Conservation (phyloP, 2,888 invertebrate species). For the Apamea crenata region DNA sequence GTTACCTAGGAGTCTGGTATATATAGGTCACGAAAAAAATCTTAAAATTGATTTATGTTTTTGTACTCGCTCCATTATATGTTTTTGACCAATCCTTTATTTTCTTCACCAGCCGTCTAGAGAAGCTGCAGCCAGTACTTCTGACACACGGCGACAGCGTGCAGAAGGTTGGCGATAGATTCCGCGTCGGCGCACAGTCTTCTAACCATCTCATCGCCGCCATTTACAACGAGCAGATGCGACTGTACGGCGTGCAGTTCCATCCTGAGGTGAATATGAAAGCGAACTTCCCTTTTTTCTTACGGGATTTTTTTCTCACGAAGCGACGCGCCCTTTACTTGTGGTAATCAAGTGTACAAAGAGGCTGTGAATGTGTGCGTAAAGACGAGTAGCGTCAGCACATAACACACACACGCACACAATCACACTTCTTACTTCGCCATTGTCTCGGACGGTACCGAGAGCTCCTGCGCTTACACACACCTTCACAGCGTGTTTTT, state of each 20-base stretch:
- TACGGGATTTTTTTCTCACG: not conserved
- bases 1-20: too few species aligned
- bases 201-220: constrained; percentile 95
- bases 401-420: too few species aligned
- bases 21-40: not conserved
- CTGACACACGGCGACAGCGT: constrained; percentile 99
- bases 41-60: too few species aligned
- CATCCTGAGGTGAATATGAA: constrained; percentile 90
- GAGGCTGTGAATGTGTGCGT: not conserved
- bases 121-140: constrained; percentile 96
- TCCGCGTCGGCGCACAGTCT: constrained; percentile 96
- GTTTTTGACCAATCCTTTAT: not conserved
- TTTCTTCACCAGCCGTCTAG: constrained; percentile 92
- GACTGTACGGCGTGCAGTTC: constrained; percentile 99
- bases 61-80: not conserved
- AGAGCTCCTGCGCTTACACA: too few species aligned
- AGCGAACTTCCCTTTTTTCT: not conserved
- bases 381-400: too few species aligned
- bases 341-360: not conserved
- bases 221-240: constrained; percentile 97
- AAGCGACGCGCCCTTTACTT: not conserved
- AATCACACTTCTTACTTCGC: too few species aligned
- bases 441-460: too few species aligned
- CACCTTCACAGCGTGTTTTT: too few species aligned
- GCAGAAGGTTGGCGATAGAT: constrained; percentile 96